Evolutionary conservation across 2,113 vertebrate species (phyloP), one percentile per base, ranked within the genome.

Genomic region (Morone chrysops): DNA sequence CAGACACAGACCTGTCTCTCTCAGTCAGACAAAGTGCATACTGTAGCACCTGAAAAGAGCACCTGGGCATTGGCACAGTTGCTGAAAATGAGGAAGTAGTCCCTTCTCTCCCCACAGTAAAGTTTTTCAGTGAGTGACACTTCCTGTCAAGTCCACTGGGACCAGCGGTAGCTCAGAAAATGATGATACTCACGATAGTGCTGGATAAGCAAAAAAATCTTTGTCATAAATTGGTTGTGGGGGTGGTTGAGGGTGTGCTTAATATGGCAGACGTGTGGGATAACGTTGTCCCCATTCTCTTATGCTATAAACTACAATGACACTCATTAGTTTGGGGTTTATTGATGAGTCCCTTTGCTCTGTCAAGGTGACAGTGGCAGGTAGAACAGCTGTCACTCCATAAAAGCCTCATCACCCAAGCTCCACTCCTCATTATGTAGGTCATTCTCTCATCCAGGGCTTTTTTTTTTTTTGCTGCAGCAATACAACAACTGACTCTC

Each of bases 341-440:
- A 83, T 87, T 87, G 88, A 92, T 73, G 88, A 92, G 85, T 88
- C 83, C 77, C 90, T 91, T 89, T 89, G 81, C 86, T 78, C 80
- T 63, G 86, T 91, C 90, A 93, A 91, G 93, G 93, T 94, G 93
- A 93, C 78, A 74, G 57, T 59, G 81, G 74, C 88, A 92, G 92
- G 90, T 92, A 83, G 86, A 93, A 88, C 93, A 94, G 92, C 91
- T 94, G 93, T 92, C 92, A 89, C 84, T 89, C 92, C 80, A 92
- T 94, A 91, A 92, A 93, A 92, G 90, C 86, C 89, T 90, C 88
- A 91, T 92, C 85, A 82, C 79, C 82, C 84, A 36, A 75, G 83
- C 84, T 75, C 83, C 47, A 43, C 90, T 87, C 70, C 85, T 91
- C 91, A 89, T 88, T 94, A 92, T 92, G 63, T 90, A 82, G 92